phyloP scores from a whole-genome alignment of 1,140 invertebrate genomes.

The Formica exsecta region DNA sequence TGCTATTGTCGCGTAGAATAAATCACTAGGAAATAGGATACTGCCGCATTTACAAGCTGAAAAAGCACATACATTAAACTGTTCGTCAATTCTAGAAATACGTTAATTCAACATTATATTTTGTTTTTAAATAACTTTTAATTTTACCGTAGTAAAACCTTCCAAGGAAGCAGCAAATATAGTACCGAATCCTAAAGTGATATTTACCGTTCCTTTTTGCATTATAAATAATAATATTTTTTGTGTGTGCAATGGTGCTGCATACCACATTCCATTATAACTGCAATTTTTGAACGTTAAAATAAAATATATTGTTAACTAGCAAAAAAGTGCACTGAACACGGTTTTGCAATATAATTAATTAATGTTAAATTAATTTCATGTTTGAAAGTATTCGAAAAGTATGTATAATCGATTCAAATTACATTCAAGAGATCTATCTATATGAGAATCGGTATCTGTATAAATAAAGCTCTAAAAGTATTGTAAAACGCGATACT shows the following conservation, averaged over 20 bases:
- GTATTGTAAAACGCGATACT: background rate
- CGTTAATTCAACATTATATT: background rate
- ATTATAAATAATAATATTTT: constrained; percentile 35
- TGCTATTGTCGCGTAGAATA: constrained; percentile 1
- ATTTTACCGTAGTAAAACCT: constrained; percentile 23
- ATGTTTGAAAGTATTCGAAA: background rate
- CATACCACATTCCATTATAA: constrained; percentile 40
- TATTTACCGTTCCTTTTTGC: background rate
- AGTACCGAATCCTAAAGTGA: background rate
- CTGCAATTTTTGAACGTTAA: constrained; percentile 3
- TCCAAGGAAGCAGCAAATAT: constrained; percentile 30
- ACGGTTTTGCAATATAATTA: no score
- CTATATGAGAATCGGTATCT: background rate
- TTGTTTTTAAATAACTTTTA: no score
- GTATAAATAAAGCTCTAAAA: background rate
- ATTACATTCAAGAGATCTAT: background rate
- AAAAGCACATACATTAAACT: background rate
- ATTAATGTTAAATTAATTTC: no score
- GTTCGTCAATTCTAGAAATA: no score
- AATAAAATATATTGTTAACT: no score
- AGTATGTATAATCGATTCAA: background rate
- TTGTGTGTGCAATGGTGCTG: constrained; percentile 23
- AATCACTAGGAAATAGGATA: constrained; percentile 37
- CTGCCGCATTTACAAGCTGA: constrained; percentile 6
- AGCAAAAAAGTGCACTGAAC: no score